Percentiles rank a stretch among this genome's conserved stretches.
Conservation (phyloP, 1,140 invertebrate species). For the Plutomurus gul region DNA sequence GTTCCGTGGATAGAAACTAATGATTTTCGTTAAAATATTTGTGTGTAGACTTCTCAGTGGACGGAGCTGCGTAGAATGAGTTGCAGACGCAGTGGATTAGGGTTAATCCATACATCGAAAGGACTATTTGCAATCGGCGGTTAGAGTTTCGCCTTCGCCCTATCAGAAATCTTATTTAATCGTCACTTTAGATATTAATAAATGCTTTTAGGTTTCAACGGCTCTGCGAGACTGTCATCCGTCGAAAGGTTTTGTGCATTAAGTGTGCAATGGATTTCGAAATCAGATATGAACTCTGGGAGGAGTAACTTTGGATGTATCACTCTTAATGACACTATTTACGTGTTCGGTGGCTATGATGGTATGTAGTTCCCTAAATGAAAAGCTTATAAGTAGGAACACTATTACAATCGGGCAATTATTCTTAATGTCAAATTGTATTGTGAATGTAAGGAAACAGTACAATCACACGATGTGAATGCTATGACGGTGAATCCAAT, state of each 20-base stretch:
- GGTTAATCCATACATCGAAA: background rate
- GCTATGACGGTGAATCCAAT: background rate
- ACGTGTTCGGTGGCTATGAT: background rate
- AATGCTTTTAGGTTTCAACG: background rate
- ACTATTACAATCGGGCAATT: background rate
- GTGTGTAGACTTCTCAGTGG: background rate
- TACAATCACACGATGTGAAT: background rate
- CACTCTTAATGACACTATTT: background rate
- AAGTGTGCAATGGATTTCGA: background rate
- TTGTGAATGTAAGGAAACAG: background rate
- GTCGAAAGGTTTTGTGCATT: background rate
- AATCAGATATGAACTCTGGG: background rate
- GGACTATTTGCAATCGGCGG: too few relatives aligned
- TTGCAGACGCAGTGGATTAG: background rate
- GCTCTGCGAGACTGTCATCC: background rate
- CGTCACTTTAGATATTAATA: too few relatives aligned
- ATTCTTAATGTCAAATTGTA: background rate
- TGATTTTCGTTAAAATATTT: background rate
- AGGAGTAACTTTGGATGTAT: background rate
- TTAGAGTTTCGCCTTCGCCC: too few relatives aligned
- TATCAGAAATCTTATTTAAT: too few relatives aligned
- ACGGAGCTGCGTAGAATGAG: background rate
- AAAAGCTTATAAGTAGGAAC: background rate
- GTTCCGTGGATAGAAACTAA: too few relatives aligned
- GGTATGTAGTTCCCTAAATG: background rate